Base-by-base conservation (phyloP, 1,140 invertebrate genomes). In the Ruditapes philippinarum region DNA sequence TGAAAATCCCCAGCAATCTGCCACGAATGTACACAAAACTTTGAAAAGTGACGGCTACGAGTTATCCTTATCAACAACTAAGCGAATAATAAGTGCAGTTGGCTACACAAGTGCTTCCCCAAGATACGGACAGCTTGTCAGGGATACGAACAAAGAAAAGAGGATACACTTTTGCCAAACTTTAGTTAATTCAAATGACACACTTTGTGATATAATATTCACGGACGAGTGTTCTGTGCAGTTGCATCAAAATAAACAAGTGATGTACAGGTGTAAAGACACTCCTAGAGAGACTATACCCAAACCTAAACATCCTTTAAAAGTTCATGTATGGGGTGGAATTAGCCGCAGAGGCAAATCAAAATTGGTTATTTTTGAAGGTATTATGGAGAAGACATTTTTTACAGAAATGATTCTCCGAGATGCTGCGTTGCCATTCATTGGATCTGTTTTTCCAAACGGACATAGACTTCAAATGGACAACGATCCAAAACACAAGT, bases 401-500 rank as follows among this genome's bases (percentile, higher is more conserved):
- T 74, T 36, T 40, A 40, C 38, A 33, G 38, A 74, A 22, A n/a
- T n/a, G 28, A 74, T 74, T 74, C 38, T 74, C 17, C 17, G 33
- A 33, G 38, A 74, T 40, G 22, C 17, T 22, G 28, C 38, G 19
- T 33, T 74, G 22, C 28, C 38, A n/a, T 74, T 74, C 38, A 74
- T 74, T n/a, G 22, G 33, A 36, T 19, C 17, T n/a, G 38, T 33
- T 25, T 74, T 25, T 40, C 70, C 70, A 36, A 33, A 74, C 31
- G 70, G 70, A n/a, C 70, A 74, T 40, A 33, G 70, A 36, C 33
- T 74, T 33, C 28, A 36, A 49, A 31, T 38, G 45, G 76, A 79
- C 45, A 79, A 51, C 45, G 76, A 79, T 42, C 76, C 76, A 22
- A 79, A 79, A 33, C 76, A 79, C 38, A 74, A 22, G 22, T 74